Conservation (phyloP, 2,888 invertebrate genomes). For the Argynnis bischoffii region DNA sequence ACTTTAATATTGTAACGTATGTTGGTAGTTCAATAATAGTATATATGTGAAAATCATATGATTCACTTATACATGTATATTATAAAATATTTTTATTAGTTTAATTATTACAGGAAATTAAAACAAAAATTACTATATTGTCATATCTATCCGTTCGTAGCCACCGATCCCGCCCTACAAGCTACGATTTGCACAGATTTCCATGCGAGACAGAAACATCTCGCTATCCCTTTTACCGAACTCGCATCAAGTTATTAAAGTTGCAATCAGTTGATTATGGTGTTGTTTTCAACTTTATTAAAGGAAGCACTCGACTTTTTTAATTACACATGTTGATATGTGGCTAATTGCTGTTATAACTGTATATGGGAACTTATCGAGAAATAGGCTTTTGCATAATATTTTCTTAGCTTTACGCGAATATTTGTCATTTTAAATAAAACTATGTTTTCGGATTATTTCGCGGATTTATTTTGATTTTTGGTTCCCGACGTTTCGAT, state of each 20-base stretch:
- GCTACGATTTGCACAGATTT: conserved; percentile 65
- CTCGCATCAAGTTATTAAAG: conserved; percentile 66
- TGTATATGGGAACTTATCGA: background rate
- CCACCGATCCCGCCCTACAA: conserved; percentile 66
- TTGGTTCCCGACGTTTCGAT: too few relatives aligned
- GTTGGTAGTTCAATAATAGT: too few relatives aligned
- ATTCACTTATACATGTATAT: too few relatives aligned
- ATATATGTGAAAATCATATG: too few relatives aligned
- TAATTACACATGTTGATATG: conserved; percentile 54
- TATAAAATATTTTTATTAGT: too few relatives aligned
- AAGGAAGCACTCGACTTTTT: conserved; percentile 60
- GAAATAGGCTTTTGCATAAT: too few relatives aligned
- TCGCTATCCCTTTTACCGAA: conserved; percentile 49
- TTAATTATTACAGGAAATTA: background rate
- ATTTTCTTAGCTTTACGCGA: too few relatives aligned
- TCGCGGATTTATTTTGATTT: too few relatives aligned
- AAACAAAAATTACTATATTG: background rate
- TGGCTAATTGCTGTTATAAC: conserved; percentile 23
- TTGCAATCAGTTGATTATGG: conserved; percentile 76
- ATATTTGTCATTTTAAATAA: too few relatives aligned
- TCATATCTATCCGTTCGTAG: conserved; percentile 35
- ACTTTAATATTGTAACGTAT: too few relatives aligned
- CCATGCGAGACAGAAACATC: conserved; percentile 52
- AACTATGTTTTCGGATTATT: too few relatives aligned
- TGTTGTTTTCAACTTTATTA: conserved; percentile 69